Conservation (phyloP, 2,113 vertebrate genomes). For the Tachysurus fulvidraco region DNA sequence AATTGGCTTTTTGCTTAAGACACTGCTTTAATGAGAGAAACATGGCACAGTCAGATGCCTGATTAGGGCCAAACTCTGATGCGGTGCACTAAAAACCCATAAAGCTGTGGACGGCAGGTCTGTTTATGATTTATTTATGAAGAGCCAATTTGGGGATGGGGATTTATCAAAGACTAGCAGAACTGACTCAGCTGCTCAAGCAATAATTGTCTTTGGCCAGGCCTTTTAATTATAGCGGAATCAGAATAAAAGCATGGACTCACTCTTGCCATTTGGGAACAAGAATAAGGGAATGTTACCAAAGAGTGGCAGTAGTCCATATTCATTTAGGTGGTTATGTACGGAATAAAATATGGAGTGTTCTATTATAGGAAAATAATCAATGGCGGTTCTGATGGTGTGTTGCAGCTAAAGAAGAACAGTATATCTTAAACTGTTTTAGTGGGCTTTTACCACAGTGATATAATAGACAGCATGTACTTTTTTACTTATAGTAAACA, state of each 20-base stretch:
- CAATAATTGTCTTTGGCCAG: constrained; percentile 33
- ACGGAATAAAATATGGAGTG: not conserved
- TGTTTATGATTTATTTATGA: constrained; percentile 32
- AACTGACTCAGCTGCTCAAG: constrained; percentile 29
- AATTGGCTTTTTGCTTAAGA: constrained; percentile 55
- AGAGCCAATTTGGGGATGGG: not conserved
- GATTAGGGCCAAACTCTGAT: not conserved
- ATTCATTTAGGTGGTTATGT: not conserved
- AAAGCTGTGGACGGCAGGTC: not conserved
- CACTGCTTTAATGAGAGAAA: constrained; percentile 57
- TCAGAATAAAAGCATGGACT: constrained; percentile 29
- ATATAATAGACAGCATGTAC: not conserved
- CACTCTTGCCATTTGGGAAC: not conserved
- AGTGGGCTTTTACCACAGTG: not conserved
- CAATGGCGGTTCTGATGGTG: not conserved
- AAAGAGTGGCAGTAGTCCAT: constrained; percentile 21
- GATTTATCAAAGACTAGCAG: constrained; percentile 23
- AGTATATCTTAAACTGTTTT: not conserved
- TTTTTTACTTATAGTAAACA: no score
- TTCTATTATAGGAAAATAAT: constrained; percentile 1
- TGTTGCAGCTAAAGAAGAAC: not conserved
- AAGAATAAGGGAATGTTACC: not conserved
- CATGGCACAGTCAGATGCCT: constrained; percentile 39
- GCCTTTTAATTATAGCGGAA: constrained; percentile 43
- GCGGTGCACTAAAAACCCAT: constrained; percentile 19